Conservation (phyloP, 2,797 vertebrate genomes). For the Micrastur ruficollis region DNA sequence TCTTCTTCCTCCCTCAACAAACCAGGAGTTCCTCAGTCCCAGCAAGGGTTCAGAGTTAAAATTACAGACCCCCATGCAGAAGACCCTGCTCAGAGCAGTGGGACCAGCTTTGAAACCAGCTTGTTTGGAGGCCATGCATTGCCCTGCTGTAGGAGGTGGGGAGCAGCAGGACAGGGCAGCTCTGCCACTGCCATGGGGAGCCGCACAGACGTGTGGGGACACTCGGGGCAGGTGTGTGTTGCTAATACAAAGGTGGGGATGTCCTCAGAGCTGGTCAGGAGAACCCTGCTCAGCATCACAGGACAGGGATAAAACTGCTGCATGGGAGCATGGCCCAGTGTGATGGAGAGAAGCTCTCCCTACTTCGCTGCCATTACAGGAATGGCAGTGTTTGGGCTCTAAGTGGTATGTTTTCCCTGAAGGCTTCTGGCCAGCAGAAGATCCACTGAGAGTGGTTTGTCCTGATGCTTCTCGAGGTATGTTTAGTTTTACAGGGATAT, state of each 20-base stretch:
- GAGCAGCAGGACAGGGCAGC: not conserved
- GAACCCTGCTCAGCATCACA: too few relatives aligned
- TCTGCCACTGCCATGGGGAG: not conserved
- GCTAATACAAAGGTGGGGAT: not conserved
- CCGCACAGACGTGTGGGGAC: rapidly evolving
- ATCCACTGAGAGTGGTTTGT: not conserved
- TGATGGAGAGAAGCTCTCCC: not conserved
- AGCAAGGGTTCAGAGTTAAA: not conserved
- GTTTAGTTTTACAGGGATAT: not conserved
- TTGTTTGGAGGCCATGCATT: not conserved
- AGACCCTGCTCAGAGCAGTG: not conserved
- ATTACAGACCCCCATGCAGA: not conserved
- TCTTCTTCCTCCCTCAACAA: not conserved
- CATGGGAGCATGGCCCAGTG: not conserved
- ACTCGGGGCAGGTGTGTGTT: not conserved
- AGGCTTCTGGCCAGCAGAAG: not conserved
- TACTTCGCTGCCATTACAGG: rapidly evolving
- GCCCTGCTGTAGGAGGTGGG: not conserved
- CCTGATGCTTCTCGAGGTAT: not conserved
- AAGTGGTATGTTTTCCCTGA: not conserved
- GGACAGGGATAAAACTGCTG: not conserved
- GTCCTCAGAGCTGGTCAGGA: not conserved
- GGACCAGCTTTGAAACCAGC: not conserved
- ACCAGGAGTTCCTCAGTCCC: not conserved
- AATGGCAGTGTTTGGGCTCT: not conserved